Evolutionary conservation across 2,797 vertebrate genomes (phyloP).

Genomic region (Pogonophryne albipinna): DNA sequence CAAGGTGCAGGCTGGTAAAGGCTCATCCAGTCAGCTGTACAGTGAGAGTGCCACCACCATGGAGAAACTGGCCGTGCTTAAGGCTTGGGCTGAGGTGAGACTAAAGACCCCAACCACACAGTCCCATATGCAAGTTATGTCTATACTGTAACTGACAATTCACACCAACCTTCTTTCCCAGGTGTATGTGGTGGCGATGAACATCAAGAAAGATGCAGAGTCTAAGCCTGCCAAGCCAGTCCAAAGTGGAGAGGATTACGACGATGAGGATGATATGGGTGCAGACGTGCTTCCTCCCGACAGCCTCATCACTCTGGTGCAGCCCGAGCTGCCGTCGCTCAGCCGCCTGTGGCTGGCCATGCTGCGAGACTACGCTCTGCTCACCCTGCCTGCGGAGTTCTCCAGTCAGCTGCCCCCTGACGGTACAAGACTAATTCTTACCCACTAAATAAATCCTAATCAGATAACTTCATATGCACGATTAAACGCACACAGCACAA

Average conservation of each 20-base stretch:
- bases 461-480: neutral
- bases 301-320: slow-evolving; percentile 95
- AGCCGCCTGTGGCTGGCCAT: slow-evolving; percentile 97
- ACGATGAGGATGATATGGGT: slow-evolving; percentile 89
- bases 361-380: slow-evolving; percentile 94
- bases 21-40: slow-evolving; percentile 95
- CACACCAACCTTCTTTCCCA: slow-evolving; percentile 54
- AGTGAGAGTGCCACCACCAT: slow-evolving; percentile 98
- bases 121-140: neutral
- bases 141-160: neutral
- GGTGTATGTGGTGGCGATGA: slow-evolving; percentile 99
- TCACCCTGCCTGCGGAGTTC: slow-evolving; percentile 97
- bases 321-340: slow-evolving; percentile 94
- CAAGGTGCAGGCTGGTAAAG: slow-evolving; percentile 96
- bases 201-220: slow-evolving; percentile 96
- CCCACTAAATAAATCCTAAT: neutral
- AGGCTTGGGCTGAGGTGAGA: slow-evolving; percentile 98
- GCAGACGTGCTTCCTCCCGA: slow-evolving; percentile 92
- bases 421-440: slow-evolving; percentile 80
- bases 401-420: slow-evolving; percentile 98
- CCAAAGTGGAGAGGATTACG: slow-evolving; percentile 88
- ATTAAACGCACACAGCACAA: neutral
- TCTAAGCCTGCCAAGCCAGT: slow-evolving; percentile 85
- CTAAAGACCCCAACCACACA: neutral
- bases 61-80: slow-evolving; percentile 97